Conservation (phyloP, 2,113 vertebrate species). For the Gracilinanus agilis region DNA sequence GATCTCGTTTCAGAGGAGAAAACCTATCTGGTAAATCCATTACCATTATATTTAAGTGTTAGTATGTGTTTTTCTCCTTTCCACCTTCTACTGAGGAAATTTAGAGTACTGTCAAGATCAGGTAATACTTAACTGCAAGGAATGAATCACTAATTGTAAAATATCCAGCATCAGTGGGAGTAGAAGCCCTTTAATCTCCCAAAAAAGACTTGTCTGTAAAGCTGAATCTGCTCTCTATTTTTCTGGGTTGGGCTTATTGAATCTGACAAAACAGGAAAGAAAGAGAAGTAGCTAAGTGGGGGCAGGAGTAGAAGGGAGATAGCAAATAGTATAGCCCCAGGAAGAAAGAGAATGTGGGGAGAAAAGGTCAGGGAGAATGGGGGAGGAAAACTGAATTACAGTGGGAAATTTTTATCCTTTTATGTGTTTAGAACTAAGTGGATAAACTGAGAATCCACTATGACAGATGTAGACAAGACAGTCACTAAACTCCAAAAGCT, state of each 20-base stretch:
- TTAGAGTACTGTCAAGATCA: background rate
- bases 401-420: background rate
- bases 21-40: background rate
- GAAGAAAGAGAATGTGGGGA: constrained; percentile 5
- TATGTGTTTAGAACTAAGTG: background rate
- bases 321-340: background rate
- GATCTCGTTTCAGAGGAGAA: background rate
- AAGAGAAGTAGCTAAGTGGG: background rate
- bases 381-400: constrained; percentile 32
- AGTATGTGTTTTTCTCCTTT: background rate
- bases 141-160: background rate
- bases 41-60: background rate
- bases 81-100: background rate
- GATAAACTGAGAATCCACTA: background rate
- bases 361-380: constrained; percentile 18
- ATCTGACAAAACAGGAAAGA: constrained; percentile 8
- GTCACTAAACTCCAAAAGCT: background rate
- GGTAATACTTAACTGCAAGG: constrained; percentile 14
- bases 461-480: constrained; percentile 28
- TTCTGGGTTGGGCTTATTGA: constrained; percentile 11
- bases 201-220: constrained; percentile 33
- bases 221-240: constrained; percentile 18
- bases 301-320: background rate
- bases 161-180: background rate
- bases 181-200: background rate